phyloP scores from a whole-genome alignment of 2,888 invertebrate species.

The Drosophila differens region DNA sequence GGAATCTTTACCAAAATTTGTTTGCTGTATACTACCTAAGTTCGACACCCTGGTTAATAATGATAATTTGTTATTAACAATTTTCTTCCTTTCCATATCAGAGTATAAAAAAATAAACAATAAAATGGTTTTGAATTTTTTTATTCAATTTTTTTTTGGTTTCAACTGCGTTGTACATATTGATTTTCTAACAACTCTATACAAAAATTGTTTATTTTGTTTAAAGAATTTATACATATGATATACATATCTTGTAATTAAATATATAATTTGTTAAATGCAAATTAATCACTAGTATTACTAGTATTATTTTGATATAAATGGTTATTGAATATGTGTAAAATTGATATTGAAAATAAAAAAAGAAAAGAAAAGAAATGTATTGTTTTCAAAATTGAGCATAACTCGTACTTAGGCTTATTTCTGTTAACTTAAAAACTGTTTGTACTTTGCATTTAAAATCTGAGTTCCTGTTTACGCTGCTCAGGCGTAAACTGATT shows the following conservation, averaged over 20 bases:
- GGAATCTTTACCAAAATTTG: too few relatives aligned
- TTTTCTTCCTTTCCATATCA: background rate
- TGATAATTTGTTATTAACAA: too few relatives aligned
- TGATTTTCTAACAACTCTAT: conserved; percentile 76
- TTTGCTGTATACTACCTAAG: too few relatives aligned
- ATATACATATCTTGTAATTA: conserved; percentile 18
- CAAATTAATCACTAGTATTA: conserved; percentile 26
- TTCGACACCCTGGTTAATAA: too few relatives aligned
- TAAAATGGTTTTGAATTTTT: conserved; percentile 15
- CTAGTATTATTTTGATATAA: conserved; percentile 1
- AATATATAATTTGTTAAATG: conserved; percentile 41
- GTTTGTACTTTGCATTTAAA: conserved; percentile 72
- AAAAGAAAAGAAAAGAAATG: conserved; percentile 1
- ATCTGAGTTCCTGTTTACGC: conserved; percentile 64
- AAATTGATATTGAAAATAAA: conserved; percentile 8
- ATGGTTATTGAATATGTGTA: conserved; percentile 15
- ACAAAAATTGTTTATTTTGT: conserved; percentile 67
- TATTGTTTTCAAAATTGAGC: conserved; percentile 32
- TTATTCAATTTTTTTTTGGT: conserved; percentile 56
- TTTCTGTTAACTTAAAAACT: conserved; percentile 51
- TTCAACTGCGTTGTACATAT: conserved; percentile 64
- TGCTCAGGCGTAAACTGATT: conserved; percentile 40
- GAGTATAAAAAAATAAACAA: background rate
- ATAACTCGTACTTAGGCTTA: conserved; percentile 33
- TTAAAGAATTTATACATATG: conserved; percentile 41